Evolutionary conservation across 2,113 vertebrate species (phyloP).

Genomic region (Clarias macrocephalus): DNA sequence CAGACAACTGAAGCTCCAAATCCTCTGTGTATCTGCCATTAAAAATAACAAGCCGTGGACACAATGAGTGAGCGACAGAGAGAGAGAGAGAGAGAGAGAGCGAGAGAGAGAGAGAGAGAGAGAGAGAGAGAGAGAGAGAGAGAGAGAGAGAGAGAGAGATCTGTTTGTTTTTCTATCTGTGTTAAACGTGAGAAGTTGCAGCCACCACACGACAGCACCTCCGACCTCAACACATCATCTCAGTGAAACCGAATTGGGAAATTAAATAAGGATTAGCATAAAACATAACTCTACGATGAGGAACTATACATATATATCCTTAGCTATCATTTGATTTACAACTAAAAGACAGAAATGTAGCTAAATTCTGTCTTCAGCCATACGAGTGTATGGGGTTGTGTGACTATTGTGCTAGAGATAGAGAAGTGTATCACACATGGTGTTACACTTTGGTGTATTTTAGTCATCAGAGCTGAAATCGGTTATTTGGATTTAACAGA

Average conservation of each 20-base stretch:
- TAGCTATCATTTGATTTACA: neutral
- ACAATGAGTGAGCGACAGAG: conserved; percentile 16
- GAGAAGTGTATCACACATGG: neutral
- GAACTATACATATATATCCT: neutral
- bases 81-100: too few relatives aligned
- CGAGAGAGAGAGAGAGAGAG: conserved; percentile 1
- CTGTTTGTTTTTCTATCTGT: conserved; percentile 44
- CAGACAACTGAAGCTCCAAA: conserved; percentile 30
- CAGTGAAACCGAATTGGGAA: neutral
- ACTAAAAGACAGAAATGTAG: neutral
- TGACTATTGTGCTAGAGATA: neutral
- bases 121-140: conserved; percentile 6
- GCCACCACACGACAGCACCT: conserved; percentile 33
- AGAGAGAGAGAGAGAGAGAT: conserved; percentile 8
- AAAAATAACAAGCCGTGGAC: conserved; percentile 44
- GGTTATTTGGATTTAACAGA: neutral
- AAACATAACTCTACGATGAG: neutral
- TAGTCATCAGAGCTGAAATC: neutral
- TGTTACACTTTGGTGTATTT: neutral
- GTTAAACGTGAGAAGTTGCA: conserved; percentile 44
- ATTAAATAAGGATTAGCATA: neutral
- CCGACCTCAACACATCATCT: conserved; percentile 3
- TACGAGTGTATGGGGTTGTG: neutral
- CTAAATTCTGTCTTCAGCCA: neutral
- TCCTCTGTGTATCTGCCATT: conserved; percentile 51